phyloP scores from a whole-genome alignment of 1,140 invertebrate genomes.

The Drosophila sp. region DNA sequence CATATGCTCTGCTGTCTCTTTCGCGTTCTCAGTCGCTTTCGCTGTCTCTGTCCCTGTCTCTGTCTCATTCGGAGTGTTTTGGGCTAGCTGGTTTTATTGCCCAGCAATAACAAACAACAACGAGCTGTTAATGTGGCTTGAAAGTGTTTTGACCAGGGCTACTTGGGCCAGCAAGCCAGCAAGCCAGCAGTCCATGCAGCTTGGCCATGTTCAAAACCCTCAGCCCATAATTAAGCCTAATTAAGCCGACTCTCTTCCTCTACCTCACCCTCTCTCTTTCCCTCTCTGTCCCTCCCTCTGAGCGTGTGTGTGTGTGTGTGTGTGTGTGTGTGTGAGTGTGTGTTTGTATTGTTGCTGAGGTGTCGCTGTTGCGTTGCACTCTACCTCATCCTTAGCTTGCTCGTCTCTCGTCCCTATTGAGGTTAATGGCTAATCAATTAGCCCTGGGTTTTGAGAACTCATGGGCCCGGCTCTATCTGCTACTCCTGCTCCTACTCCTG shows the following conservation, averaged over 20 bases:
- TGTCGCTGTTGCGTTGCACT: slow-evolving; percentile 49
- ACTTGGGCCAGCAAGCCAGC: slow-evolving; percentile 32
- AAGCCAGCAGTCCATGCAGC: slow-evolving; percentile 8
- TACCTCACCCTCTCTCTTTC: no score
- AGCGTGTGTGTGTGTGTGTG: no score
- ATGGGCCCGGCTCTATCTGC: slow-evolving; percentile 21
- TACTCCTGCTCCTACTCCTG: not conserved
- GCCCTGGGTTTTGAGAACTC: slow-evolving; percentile 23
- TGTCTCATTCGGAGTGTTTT: not conserved
- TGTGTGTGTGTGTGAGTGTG: slow-evolving; percentile 13
- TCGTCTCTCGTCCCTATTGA: slow-evolving; percentile 51
- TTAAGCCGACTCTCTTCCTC: slow-evolving; percentile 32
- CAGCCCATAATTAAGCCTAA: slow-evolving; percentile 78
- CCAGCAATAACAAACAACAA: slow-evolving; percentile 55
- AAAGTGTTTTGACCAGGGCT: slow-evolving; percentile 61
- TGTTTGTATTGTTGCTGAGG: slow-evolving; percentile 44
- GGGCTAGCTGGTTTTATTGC: slow-evolving; percentile 47
- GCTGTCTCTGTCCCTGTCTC: not conserved
- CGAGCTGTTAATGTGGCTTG: slow-evolving; percentile 68
- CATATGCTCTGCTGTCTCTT: not conserved
- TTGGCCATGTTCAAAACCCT: slow-evolving; percentile 21
- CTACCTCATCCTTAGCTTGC: slow-evolving; percentile 41
- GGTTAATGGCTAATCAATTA: slow-evolving; percentile 83
- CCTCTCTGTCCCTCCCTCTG: no score
- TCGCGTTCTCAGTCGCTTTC: not conserved